Evolutionary conservation across 1,140 invertebrate species (phyloP), one percentile per base, ranked within the genome.

Genomic region (Stegodyphus dumicola): DNA sequence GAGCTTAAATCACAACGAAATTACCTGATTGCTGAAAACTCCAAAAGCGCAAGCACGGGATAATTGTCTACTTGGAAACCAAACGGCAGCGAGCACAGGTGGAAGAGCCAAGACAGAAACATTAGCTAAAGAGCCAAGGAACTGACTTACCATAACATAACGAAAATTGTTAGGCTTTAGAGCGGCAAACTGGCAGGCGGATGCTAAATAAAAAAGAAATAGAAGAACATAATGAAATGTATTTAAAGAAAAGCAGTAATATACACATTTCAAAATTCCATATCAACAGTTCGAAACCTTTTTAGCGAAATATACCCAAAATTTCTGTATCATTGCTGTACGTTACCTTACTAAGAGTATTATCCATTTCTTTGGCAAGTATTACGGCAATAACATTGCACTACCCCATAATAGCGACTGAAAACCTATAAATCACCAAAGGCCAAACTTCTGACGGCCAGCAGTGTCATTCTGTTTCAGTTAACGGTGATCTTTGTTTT

Each of bases 161-260:
- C 86, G 86, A 88, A 92, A 92, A n/a, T 88, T 76, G 77, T 90
- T 89, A 77, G 87, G 89, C 66, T 92, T 91, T 5, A 96, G 93
- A 51, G 95, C 95, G 80, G 94, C 93, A 89, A 90, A 83, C 92
- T 99, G 99, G 85, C 99, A 93, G 96, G 97, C 99, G 2, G 98
- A 94, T 7, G 91, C 79, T 83, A 6, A 98, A 33, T 33, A 33
- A 33, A 33, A 33, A 33, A 33, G 33, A 33, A 33, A 33, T 33
- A 33, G 33, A 33, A 33, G 33, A 33, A 33, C 33, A 33, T 3
- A 33, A 33, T 33, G 33, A 33, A 33, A 33, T 97, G 88, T 99
- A 97, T 85, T 99, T 93, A 9, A 97, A 96, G 89, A 99, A 97
- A 90, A 99, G 99, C 5, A 94, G 94, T 88, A 98, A 93, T 98